Conservation (phyloP, 1,140 invertebrate genomes). For the Yoshiicerus persimilis region DNA sequence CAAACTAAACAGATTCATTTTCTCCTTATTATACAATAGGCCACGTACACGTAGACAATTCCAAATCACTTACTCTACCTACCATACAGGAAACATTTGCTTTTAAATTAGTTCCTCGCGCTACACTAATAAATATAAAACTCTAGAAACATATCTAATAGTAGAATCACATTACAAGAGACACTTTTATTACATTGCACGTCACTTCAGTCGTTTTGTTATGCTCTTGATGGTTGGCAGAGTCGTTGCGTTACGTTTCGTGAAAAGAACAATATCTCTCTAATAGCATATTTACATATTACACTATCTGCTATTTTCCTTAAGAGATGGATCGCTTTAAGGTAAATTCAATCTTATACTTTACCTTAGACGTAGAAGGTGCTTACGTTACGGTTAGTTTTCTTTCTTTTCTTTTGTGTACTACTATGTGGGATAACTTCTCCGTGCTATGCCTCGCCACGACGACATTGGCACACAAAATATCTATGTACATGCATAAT, state of each 20-base stretch:
- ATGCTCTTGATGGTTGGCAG: background rate
- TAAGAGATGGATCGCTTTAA: conserved; percentile 9
- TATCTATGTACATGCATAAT: background rate
- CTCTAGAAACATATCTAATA: background rate
- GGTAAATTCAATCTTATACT: conserved; percentile 1
- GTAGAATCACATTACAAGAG: background rate
- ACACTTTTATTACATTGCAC: conserved; percentile 1
- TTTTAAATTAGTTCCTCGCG: background rate
- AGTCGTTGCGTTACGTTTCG: background rate
- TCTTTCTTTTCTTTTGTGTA: background rate
- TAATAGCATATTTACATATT: background rate
- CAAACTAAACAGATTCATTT: background rate
- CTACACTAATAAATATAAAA: background rate
- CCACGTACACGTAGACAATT: background rate
- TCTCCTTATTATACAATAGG: background rate
- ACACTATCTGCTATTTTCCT: conserved; percentile 6
- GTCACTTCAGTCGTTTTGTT: background rate
- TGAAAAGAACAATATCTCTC: conserved; percentile 5
- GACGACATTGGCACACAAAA: background rate
- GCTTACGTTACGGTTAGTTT: background rate
- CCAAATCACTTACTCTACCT: background rate
- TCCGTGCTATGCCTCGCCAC: background rate
- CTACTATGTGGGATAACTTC: background rate
- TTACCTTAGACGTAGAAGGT: background rate
- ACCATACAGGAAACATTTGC: background rate